Evolutionary conservation across 1,140 invertebrate species (phyloP).

Genomic region (Drosophila willistoni): DNA sequence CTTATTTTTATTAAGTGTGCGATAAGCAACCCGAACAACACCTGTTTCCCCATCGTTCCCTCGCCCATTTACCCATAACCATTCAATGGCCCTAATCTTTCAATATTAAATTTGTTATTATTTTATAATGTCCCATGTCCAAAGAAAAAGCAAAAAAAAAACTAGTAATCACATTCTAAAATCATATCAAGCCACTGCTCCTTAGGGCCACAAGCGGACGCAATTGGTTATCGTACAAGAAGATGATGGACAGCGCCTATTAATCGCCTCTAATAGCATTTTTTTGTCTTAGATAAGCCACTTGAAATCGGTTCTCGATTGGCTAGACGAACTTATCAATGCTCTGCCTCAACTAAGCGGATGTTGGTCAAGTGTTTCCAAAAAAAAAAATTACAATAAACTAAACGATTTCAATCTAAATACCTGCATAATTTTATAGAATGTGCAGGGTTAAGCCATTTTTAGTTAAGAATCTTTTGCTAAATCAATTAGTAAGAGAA

Average conservation of each 20-base stretch:
- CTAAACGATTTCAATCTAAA: not conserved
- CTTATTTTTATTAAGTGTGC: constrained; percentile 78
- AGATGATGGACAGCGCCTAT: constrained; percentile 81
- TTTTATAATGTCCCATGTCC: constrained; percentile 54
- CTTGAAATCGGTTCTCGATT: constrained; percentile 38
- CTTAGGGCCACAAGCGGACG: constrained; percentile 28
- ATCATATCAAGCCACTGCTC: not conserved
- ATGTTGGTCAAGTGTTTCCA: constrained; percentile 5
- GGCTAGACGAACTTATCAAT: constrained; percentile 29
- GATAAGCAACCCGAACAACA: constrained; percentile 51
- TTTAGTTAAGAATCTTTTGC: not conserved
- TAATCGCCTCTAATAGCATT: constrained; percentile 81
- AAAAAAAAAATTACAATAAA: not conserved
- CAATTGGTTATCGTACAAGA: constrained; percentile 63
- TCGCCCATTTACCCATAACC: not conserved
- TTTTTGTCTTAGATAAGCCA: constrained; percentile 66
- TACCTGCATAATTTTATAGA: not conserved
- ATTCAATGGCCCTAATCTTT: constrained; percentile 40
- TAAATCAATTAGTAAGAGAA: not conserved
- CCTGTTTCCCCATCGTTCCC: too few relatives aligned
- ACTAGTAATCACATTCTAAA: constrained; percentile 23
- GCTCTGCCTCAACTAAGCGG: constrained; percentile 20
- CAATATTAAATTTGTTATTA: constrained; percentile 70
- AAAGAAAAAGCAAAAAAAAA: not conserved
- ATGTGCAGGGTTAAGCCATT: not conserved